Evolutionary conservation across 2,888 invertebrate genomes (phyloP).

Genomic region (Ommatoiulus sabulosus): DNA sequence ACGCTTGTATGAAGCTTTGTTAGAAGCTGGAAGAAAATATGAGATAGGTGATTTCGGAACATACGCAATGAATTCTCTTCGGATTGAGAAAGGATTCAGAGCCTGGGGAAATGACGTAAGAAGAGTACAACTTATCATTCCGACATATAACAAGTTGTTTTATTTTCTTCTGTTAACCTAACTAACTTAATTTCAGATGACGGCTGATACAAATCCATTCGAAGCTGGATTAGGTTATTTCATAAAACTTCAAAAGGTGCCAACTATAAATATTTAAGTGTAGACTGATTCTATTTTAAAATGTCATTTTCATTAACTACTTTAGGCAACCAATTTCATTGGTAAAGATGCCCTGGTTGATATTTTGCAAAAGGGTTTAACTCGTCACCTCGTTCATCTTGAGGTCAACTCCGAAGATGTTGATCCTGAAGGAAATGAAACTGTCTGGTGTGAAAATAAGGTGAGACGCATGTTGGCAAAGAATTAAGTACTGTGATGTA

Average conservation of each 20-base stretch:
- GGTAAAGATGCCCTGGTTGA: slow-evolving; percentile 64
- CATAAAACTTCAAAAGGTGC: slow-evolving; percentile 66
- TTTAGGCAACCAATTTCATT: slow-evolving; percentile 64
- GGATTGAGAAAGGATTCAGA: slow-evolving; percentile 70
- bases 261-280: background rate
- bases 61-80: slow-evolving; percentile 67
- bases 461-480: slow-evolving; percentile 59
- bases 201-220: slow-evolving; percentile 68
- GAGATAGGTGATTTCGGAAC: slow-evolving; percentile 69
- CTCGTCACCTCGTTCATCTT: slow-evolving; percentile 62
- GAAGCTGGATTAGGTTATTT: slow-evolving; percentile 68
- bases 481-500: too few relatives aligned
- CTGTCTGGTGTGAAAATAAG: slow-evolving; percentile 64
- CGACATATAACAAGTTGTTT: slow-evolving; percentile 36
- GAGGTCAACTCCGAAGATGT: slow-evolving; percentile 64
- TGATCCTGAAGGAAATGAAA: slow-evolving; percentile 66
- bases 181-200: slow-evolving; percentile 65
- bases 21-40: slow-evolving; percentile 65
- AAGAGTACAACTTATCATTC: background rate
- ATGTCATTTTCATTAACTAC: background rate
- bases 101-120: slow-evolving; percentile 68
- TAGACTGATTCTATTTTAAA: background rate
- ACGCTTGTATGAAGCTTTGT: slow-evolving; percentile 66
- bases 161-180: background rate
- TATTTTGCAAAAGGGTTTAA: slow-evolving; percentile 62